A percentile compares a stretch with the other conserved stretches of the same genome.
Evolutionary conservation across 1,140 invertebrate genomes (phyloP).

Genomic region (Eufriesea mexicana): DNA sequence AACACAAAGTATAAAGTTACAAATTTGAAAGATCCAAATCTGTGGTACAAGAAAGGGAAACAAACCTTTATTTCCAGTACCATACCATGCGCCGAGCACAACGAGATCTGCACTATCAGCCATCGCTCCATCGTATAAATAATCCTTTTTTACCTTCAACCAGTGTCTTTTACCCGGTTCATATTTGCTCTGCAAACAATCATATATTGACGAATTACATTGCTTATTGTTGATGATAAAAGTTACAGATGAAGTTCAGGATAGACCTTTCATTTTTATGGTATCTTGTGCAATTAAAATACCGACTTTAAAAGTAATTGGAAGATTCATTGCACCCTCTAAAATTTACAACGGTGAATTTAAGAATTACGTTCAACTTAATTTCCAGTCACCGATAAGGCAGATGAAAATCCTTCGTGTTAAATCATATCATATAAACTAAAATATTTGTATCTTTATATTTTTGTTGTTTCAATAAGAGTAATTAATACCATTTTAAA

Average conservation of each 20-base stretch:
- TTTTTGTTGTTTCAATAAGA: too few relatives aligned
- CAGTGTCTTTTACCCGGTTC: constrained; percentile 97
- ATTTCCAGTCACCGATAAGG: too few relatives aligned
- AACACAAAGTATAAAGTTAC: neutral
- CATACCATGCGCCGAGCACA: constrained; percentile 96
- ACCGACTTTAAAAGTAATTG: too few relatives aligned
- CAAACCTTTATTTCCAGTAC: constrained; percentile 93
- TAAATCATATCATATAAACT: too few relatives aligned
- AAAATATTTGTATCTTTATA: too few relatives aligned
- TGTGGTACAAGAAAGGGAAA: neutral
- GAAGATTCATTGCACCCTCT: too few relatives aligned
- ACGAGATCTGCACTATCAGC: constrained; percentile 96
- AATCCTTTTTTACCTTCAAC: constrained; percentile 98
- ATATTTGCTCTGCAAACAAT: constrained; percentile 87
- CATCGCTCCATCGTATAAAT: constrained; percentile 95
- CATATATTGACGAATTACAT: neutral
- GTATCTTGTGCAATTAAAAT: too few relatives aligned
- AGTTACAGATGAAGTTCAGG: neutral
- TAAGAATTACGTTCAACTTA: too few relatives aligned
- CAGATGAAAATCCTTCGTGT: too few relatives aligned
- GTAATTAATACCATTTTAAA: too few relatives aligned
- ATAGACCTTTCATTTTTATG: too few relatives aligned
- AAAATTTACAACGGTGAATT: too few relatives aligned
- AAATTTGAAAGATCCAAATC: neutral
- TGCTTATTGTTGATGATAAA: neutral